Evolutionary conservation across 1,140 invertebrate genomes (phyloP).

Genomic region (Coptotermes formosanus): DNA sequence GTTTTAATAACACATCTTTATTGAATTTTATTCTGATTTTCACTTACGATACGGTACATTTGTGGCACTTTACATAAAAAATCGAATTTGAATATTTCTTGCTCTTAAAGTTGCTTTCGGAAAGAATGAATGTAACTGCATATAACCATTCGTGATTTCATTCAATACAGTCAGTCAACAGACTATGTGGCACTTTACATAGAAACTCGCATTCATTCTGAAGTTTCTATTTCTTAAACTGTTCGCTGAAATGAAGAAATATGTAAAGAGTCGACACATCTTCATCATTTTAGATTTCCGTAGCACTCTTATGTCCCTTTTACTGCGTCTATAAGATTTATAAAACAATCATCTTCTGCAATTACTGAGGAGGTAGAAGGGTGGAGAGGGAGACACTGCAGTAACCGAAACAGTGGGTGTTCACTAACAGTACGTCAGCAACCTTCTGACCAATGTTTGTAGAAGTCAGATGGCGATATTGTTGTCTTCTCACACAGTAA

Average conservation of each 20-base stretch:
- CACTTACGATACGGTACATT: slow-evolving; percentile 15
- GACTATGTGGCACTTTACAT: slow-evolving; percentile 5
- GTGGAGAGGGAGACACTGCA: background rate
- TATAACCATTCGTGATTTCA: background rate
- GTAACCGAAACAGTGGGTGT: background rate
- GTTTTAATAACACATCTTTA: slow-evolving; percentile 15
- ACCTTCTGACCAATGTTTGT: background rate
- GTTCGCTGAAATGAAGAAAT: background rate
- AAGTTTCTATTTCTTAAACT: background rate
- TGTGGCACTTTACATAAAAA: slow-evolving; percentile 19
- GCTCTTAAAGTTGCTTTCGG: background rate
- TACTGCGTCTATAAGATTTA: background rate
- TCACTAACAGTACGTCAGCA: background rate
- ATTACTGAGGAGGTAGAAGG: background rate
- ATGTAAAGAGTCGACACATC: background rate
- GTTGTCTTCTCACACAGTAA: background rate
- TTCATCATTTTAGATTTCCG: background rate
- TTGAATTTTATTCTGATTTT: slow-evolving; percentile 3
- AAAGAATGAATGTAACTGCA: background rate
- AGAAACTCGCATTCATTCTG: background rate
- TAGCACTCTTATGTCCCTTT: background rate
- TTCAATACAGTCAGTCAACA: background rate
- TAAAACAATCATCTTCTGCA: background rate
- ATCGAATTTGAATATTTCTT: background rate
- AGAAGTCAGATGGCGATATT: background rate